Evolutionary conservation across 1,140 invertebrate genomes (phyloP).

Genomic region (Cheumatopsyche charites): DNA sequence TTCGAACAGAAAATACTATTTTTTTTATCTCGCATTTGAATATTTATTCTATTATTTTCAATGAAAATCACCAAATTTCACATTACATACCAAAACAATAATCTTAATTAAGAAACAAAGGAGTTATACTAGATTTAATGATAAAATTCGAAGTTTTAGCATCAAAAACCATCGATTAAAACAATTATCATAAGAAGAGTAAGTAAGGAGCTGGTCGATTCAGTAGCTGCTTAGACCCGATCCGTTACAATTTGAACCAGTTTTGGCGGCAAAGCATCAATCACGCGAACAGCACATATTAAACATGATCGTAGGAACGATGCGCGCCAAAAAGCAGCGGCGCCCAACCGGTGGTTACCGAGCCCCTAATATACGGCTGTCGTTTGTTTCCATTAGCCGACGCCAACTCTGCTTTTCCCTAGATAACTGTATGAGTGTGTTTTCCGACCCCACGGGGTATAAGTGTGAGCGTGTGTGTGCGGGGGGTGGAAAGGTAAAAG

Average conservation of each 20-base stretch:
- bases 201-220: too few relatives aligned
- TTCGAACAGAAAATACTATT: too few relatives aligned
- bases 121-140: too few relatives aligned
- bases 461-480: background rate
- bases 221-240: background rate
- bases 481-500: conserved; percentile 4
- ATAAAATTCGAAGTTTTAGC: too few relatives aligned
- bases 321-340: conserved; percentile 4
- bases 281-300: conserved; percentile 34
- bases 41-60: too few relatives aligned
- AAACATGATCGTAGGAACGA: conserved; percentile 31
- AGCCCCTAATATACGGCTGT: conserved; percentile 44
- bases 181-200: too few relatives aligned
- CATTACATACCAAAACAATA: too few relatives aligned
- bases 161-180: too few relatives aligned
- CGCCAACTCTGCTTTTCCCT: conserved; percentile 10
- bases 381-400: conserved; percentile 47
- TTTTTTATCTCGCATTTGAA: too few relatives aligned
- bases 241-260: conserved; percentile 10
- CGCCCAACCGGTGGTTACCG: background rate
- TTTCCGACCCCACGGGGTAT: background rate
- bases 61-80: too few relatives aligned
- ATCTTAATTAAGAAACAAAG: too few relatives aligned
- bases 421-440: too few relatives aligned
- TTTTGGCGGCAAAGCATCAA: conserved; percentile 38